Conservation (phyloP, 2,797 vertebrate genomes). For the Cuniculus paca region DNA sequence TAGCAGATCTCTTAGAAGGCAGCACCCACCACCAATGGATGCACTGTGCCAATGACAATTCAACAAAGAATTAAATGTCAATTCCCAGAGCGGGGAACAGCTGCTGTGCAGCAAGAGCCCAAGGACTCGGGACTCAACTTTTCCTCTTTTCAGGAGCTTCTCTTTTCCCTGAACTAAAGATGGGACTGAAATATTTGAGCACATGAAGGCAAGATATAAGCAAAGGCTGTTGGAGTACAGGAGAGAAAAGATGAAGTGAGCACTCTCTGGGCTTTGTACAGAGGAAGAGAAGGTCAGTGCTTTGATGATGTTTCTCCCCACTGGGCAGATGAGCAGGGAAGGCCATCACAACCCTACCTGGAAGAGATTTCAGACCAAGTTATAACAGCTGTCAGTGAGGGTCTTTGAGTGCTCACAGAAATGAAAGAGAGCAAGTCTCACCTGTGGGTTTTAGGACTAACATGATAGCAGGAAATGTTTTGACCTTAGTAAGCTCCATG, state of each 20-base stretch:
- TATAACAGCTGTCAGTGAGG: background rate
- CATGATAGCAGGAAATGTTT: background rate
- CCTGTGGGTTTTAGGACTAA: background rate
- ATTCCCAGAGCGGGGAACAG: background rate
- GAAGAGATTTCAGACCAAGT: background rate
- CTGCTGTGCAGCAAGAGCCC: background rate
- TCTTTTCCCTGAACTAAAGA: constrained; percentile 42
- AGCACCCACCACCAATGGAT: accelerated
- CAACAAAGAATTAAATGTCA: background rate
- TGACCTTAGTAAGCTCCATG: background rate
- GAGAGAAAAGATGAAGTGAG: background rate
- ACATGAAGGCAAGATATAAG: background rate
- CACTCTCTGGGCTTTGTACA: background rate
- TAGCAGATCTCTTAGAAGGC: background rate
- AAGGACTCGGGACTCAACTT: background rate
- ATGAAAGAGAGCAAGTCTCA: background rate
- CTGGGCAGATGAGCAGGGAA: no score
- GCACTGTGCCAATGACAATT: background rate
- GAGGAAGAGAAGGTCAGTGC: background rate
- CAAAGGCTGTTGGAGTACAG: background rate
- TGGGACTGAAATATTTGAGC: background rate
- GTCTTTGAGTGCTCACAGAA: background rate
- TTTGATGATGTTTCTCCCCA: background rate
- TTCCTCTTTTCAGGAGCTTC: constrained; percentile 7
- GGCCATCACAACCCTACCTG: background rate